Base-by-base conservation (phyloP, 2,113 vertebrate genomes). In the Coracopsis vasa region DNA sequence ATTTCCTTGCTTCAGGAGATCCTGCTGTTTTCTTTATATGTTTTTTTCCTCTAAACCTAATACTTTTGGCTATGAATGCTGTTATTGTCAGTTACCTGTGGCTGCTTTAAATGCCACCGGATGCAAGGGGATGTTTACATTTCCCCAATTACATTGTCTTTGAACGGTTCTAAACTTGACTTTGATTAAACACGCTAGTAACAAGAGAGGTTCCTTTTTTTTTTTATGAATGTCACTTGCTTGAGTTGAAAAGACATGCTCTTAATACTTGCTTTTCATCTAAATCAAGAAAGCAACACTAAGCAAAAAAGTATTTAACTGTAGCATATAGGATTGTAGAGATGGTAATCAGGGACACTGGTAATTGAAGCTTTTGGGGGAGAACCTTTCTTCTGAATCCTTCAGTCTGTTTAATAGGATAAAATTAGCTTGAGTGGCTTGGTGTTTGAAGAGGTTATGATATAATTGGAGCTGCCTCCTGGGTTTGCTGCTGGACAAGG, bases 401-500 rank as follows among this genome's bases (percentile, higher is more conserved):
- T 98, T 97, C 98, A 97, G 97, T 97, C 98, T 97, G 95, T 98
- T 98, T 98, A 98, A 98, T 98, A 98, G 98, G 98, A 98, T 98
- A 97, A 98, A 98, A 98, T 98, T 97, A 98, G 96, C 97, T 98
- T 94, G 98, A 98, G 98, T 98, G 98, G 97, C 88, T 98, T 93
- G 97, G 98, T 97, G 97, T 98, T 98, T 98, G 98, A 98, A 98
- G 98, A 98, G 97, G 98, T 98, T 98, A 98, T 98, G 98, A 98
- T 98, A 98, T 98, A 98, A 98, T 98, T 98, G 98, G 97, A 97
- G 96, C 97, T 97, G 98, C 98, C 98, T 98, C 97, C 97, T 98
- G 98, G 97, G 98, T 98, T 98, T 97, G 98, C 97, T 97, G 97
- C 98, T 92, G 98, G 98, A 98, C 98, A 97, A 98, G 97, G 97